A percentile compares a stretch with the other conserved stretches of the same genome.
phyloP scores from a whole-genome alignment of 2,113 vertebrate species.

The Crypturellus undulatus region DNA sequence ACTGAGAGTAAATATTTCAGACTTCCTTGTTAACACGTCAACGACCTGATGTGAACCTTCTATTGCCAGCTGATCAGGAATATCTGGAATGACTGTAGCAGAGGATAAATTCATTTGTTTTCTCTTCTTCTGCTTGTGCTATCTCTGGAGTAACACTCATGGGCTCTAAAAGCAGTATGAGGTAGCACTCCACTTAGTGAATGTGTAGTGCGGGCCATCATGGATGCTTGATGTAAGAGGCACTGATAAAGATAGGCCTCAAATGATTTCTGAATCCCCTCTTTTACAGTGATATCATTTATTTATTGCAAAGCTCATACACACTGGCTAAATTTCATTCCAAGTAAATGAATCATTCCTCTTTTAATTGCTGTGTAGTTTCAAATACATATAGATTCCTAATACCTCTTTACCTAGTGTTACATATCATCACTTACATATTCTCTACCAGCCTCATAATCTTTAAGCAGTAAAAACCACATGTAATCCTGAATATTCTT shows the following conservation, averaged over 20 bases:
- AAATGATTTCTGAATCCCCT: neutral
- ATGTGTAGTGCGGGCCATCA: neutral
- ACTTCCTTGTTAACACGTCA: neutral
- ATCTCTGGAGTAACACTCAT: neutral
- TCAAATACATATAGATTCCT: neutral
- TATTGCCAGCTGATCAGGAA: neutral
- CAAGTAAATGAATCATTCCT: neutral
- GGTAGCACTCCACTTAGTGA: neutral
- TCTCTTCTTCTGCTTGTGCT: neutral
- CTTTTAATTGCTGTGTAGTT: neutral
- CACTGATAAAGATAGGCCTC: neutral
- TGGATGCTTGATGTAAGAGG: neutral
- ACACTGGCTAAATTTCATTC: neutral
- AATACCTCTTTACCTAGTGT: neutral
- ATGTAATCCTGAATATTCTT: neutral
- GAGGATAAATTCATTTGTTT: neutral
- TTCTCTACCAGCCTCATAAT: neutral
- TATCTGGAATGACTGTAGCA: neutral
- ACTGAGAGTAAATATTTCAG: neutral
- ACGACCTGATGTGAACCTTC: neutral
- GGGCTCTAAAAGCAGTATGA: neutral
- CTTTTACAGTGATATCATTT: neutral
- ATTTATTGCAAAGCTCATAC: neutral
- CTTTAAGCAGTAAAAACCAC: neutral
- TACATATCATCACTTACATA: neutral